Evolutionary conservation across 64 coral and sea anemone genomes (phyloP).

Genomic region (Catalaphyllia jardinei): DNA sequence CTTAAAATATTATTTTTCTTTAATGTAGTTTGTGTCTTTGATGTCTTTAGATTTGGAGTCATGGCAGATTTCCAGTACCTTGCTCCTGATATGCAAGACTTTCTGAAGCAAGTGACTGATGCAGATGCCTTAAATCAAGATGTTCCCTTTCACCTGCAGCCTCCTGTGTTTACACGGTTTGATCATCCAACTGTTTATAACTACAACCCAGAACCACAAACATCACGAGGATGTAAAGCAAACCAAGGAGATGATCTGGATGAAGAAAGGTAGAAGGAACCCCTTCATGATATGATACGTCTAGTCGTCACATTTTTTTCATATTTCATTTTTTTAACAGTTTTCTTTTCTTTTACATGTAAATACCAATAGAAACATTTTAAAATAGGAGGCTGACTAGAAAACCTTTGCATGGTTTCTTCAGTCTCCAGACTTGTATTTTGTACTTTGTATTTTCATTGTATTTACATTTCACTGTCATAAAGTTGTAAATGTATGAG

Average conservation of each 20-base stretch:
- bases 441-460: no score
- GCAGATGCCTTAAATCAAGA: conserved; percentile 62
- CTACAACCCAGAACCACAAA: conserved; percentile 64
- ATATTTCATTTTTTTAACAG: no score
- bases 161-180: conserved; percentile 81
- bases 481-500: no score
- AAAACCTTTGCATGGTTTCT: no score
- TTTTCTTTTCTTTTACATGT: no score
- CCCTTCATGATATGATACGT: not conserved
- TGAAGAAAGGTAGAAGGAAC: conserved; percentile 12
- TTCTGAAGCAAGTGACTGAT: conserved; percentile 62
- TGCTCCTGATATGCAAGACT: conserved; percentile 56
- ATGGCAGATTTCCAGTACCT: conserved; percentile 93
- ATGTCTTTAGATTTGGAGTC: conserved; percentile 65
- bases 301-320: no score
- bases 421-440: no score
- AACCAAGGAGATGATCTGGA: conserved; percentile 34
- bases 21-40: not conserved
- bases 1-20: not conserved
- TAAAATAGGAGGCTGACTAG: no score
- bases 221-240: conserved; percentile 8
- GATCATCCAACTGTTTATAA: conserved; percentile 79
- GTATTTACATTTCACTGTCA: no score
- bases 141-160: conserved; percentile 65
- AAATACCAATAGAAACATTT: no score